phyloP scores from a whole-genome alignment of 2,888 invertebrate species.

The Hypomecis punctinalis region DNA sequence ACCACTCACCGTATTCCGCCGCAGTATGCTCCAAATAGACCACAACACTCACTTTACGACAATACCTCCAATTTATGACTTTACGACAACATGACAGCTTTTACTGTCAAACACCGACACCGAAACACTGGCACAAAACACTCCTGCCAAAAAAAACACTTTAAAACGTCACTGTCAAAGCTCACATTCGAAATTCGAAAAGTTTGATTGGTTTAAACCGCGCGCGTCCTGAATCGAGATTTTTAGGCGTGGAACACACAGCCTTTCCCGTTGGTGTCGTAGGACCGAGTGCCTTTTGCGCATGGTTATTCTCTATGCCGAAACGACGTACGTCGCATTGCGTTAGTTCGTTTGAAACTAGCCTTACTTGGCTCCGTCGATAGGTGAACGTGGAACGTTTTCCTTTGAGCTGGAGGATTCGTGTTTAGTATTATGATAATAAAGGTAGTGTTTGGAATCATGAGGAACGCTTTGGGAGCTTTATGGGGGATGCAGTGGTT shows the following conservation, averaged over 20 bases:
- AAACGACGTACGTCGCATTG: slow-evolving; percentile 82
- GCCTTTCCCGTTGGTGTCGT: slow-evolving; percentile 41
- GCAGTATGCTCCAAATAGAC: slow-evolving; percentile 33
- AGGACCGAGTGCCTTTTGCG: slow-evolving; percentile 78
- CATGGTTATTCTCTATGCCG: slow-evolving; percentile 67
- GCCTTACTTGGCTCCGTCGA: slow-evolving; percentile 55
- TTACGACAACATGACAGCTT: slow-evolving; percentile 19
- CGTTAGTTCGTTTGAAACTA: slow-evolving; percentile 71
- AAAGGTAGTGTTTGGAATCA: not conserved
- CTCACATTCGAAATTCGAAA: slow-evolving; percentile 16
- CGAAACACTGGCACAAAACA: slow-evolving; percentile 19
- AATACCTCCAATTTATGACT: slow-evolving; percentile 28
- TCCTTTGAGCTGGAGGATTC: slow-evolving; percentile 35
- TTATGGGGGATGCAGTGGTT: not conserved
- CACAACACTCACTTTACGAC: slow-evolving; percentile 36
- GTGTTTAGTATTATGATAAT: slow-evolving; percentile 6
- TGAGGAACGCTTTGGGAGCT: not conserved
- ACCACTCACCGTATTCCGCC: slow-evolving; percentile 34
- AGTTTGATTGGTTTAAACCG: slow-evolving; percentile 20
- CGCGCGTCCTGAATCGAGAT: slow-evolving; percentile 15
- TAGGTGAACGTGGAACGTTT: slow-evolving; percentile 37
- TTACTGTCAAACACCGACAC: slow-evolving; percentile 17
- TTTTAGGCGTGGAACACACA: slow-evolving; percentile 29
- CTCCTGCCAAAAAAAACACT: slow-evolving; percentile 3
- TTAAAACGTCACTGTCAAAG: slow-evolving; percentile 16